Base-by-base conservation (phyloP, 2,797 vertebrate genomes). In the Eospalax fontanierii region DNA sequence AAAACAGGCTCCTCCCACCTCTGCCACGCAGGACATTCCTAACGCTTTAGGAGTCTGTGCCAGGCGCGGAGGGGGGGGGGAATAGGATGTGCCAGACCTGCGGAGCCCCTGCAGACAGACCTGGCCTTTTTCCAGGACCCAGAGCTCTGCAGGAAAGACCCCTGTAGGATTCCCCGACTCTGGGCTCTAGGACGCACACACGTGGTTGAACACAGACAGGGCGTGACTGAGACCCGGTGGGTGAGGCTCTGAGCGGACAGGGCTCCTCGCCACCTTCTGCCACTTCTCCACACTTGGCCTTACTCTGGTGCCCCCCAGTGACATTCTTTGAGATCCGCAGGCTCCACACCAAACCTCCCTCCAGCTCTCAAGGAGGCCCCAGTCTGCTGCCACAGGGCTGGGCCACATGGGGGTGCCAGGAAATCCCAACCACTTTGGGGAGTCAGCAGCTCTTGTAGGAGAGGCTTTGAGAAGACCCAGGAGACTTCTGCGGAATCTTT, bases 261-360 rank as follows among this genome's bases (percentile, higher is more conserved):
- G 0, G 70, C 26, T 59, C 16, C 43, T 15, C 43, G 40, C 19
- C 9, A 1, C 50, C 50, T 50, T 54, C 50, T 54, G 50, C 50
- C 50, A 54, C 50, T 15, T 9, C 50, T 12, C 2, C 50, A 7
- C 8, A 33, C 66, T 71, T 66, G 14, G 83, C 16, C 54, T n/a
- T 19, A 28, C 68, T 86, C 83, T 86, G 83, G 83, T 19, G 68
- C 83, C 12, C 26, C 50, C 94, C 79, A 38, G 83, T 12, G 19
- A 93, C 96, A 83, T 94, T 92, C 96, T 70, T 91, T 33, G 57
- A 5, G 65, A n/a, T 81, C 91, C 76, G 94, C 79, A 33, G 83
- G 89, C 90, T 94, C 94, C 94, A 95, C 95, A 81, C 75, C 50
- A 61, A 43, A 63, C 54, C 65, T 73, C 81, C 30, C 70, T 86